Evolutionary conservation across 2,888 invertebrate species (phyloP), one percentile per base, ranked within the genome.

Genomic region (Glaucopsyche alexis): DNA sequence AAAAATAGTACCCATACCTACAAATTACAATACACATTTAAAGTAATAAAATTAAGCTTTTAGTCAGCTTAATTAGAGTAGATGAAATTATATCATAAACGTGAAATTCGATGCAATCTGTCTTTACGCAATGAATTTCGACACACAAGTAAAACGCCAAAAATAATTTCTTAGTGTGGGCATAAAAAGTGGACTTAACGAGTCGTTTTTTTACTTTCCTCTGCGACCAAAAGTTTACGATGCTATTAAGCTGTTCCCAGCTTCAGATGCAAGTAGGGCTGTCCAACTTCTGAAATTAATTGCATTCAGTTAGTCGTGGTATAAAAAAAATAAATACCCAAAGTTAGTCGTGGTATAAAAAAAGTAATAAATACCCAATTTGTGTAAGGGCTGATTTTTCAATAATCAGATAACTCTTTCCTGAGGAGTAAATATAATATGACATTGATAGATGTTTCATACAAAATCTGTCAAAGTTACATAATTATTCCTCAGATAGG

Each of bases 101-200:
- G 75, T 67, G 72, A 73, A 71, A 71, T 72, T 52, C 74, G 79
- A 82, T 80, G 77, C 78, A 81, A 80, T 79, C 79, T 77, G 78
- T 79, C 79, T 78, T 88, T 88, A 82, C 85, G 85, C 83, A 90
- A 89, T 75, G 81, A 81, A 81, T 89, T 88, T 88, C 89, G 83
- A 87, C 87, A 89, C 80, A 77, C 81, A 83, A 87, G 81, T 91
- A 88, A 91, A 90, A 81, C 82, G 79, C 85, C 82, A 82, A 90
- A 60, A 88, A 87, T 89, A 85, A 91, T 88, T 82, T 83, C 82
- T 80, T 77, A 73, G 79, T 74, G 79, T 77, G 82, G 80, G 82
- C 82, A 83, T 91, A 90, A 91, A 90, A 82, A 84, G 81, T 79
- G 79, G 81, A 83, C 82, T 90, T 90, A 89, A 91, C 80, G 80